Evolutionary conservation across 2,113 vertebrate species (phyloP), one percentile per base, ranked within the genome.

Genomic region (Alligator sinensis): DNA sequence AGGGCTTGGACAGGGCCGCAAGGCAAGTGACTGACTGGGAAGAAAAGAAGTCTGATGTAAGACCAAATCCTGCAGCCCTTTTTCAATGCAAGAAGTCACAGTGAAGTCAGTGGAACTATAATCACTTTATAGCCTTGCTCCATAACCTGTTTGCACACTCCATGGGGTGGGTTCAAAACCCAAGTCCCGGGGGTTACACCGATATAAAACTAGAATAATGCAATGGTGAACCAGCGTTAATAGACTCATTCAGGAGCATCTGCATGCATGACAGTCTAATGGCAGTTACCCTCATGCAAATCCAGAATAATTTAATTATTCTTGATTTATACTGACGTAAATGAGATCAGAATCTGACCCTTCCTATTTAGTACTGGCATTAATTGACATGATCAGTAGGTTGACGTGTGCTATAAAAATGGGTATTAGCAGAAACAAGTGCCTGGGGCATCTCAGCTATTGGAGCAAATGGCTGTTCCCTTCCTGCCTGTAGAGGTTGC

Each of bases 381-480:
- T 95, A 84, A 82, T 83, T 93, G 95, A 90, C 93, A 79, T 94
- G 94, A 96, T 97, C 96, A 96, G 93, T 91, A 96, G 80, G 91
- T 96, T 91, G 87, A 88, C 87, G 96, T 82, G 96, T 84, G 80
- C 77, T 90, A 2, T 94, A 95, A 97, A 96, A 95, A 96, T 92
- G 94, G 91, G 91, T 96, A 96, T 95, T 91, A 95, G 93, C 86
- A 95, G 88, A 95, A 95, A 96, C 95, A 97, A 96, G 87, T 94
- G 91, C 96, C 96, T 93, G 80, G 81, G 96, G 96, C 94, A 14
- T 77, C 93, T 90, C 90, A 90, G 82, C 70, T 94, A 94, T 82
- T 57, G 86, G 34, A 82, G 86, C 83, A 86, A 96, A 90, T 21
- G 89, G 87, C 83, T 82, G 82, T 92, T 92, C 62, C 34, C 62